Conservation (phyloP, 2,113 vertebrate genomes). For the Erinaceus europaeus region DNA sequence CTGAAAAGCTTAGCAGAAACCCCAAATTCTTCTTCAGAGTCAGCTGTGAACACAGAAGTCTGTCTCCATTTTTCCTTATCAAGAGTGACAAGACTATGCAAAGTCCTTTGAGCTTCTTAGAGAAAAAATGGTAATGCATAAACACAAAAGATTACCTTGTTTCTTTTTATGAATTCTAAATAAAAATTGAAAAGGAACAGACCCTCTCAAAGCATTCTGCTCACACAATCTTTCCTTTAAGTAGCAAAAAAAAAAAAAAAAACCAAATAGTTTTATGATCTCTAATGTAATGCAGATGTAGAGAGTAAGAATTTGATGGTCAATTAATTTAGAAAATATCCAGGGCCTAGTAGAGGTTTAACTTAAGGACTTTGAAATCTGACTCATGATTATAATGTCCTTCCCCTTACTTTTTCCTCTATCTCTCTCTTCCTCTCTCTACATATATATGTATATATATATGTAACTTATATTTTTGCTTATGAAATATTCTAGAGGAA, state of each 20-base stretch:
- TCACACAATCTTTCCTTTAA: conserved; percentile 83
- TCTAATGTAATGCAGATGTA: conserved; percentile 90
- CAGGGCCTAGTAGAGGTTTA: conserved; percentile 78
- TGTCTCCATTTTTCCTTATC: conserved; percentile 46
- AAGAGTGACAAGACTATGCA: not conserved
- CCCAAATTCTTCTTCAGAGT: not conserved
- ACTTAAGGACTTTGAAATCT: conserved; percentile 83
- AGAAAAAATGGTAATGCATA: conserved; percentile 41
- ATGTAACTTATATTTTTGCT: conserved; percentile 68
- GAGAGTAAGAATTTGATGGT: conserved; percentile 89
- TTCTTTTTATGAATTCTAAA: conserved; percentile 74
- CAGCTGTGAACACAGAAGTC: not conserved
- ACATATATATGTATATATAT: too few relatives aligned
- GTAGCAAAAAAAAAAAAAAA: conserved; percentile 88
- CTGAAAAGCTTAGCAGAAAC: conserved; percentile 1
- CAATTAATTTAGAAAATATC: conserved; percentile 90
- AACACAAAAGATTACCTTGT: conserved; percentile 70
- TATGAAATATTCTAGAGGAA: conserved; percentile 76
- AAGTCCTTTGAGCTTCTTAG: conserved; percentile 55
- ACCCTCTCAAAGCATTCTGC: conserved; percentile 80
- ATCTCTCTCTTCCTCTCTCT: not conserved
- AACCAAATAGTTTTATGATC: conserved; percentile 83
- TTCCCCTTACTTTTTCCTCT: conserved; percentile 52
- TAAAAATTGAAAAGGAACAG: conserved; percentile 78
- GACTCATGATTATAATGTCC: conserved; percentile 77